These are phyloP conservation scores for Brachyptera risi DNA, from an alignment of 2,888 invertebrate genomes.

Conservation along the genomic window DNA sequence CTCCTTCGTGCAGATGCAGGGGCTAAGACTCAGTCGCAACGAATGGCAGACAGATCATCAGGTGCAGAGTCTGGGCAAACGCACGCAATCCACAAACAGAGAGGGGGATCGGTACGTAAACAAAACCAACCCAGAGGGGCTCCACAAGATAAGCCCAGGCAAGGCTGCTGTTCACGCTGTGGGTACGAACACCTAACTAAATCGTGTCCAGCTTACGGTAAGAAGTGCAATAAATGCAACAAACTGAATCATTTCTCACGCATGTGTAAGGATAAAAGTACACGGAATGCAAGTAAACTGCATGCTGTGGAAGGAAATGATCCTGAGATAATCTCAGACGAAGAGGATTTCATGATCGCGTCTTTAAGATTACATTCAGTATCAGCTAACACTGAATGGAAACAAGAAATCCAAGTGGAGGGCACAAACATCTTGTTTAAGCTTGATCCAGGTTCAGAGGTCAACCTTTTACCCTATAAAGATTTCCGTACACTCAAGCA, in stretches of 20 bases:
- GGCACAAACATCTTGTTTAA: not conserved
- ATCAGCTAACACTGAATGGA: not conserved
- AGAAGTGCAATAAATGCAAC: not conserved
- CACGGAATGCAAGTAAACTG: no score
- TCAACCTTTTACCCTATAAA: not conserved
- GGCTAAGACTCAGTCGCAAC: not conserved
- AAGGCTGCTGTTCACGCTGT: not conserved
- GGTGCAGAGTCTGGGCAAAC: not conserved
- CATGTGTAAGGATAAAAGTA: not conserved
- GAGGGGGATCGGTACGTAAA: not conserved
- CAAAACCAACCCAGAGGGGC: not conserved
- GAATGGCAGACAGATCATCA: not conserved
- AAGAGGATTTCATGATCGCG: no score
- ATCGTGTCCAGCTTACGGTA: not conserved
- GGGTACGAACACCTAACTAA: not conserved
- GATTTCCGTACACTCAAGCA: not conserved
- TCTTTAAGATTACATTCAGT: no score
- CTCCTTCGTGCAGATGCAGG: not conserved
- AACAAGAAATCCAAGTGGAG: not conserved
- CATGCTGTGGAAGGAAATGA: no score
- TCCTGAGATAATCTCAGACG: no score
- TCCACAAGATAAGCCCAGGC: not conserved
- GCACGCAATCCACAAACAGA: not conserved
- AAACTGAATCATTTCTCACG: conserved; percentile 31
- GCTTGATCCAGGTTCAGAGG: not conserved